These are phyloP conservation scores for Ageneiosus marmoratus DNA, from an alignment of 2,113 vertebrate species.

Conservation along the genomic window DNA sequence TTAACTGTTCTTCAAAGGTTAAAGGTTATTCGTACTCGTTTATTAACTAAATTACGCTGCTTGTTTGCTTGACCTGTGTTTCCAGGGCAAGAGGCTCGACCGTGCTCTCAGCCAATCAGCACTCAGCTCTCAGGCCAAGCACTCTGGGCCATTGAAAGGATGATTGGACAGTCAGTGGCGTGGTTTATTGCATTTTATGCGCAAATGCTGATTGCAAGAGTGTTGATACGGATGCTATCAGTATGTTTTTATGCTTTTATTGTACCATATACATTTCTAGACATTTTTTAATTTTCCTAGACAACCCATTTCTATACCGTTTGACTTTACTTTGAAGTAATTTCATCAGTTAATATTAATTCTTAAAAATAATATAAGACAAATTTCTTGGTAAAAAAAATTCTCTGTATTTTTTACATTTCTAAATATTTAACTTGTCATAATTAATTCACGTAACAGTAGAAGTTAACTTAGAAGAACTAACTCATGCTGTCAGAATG, in stretches of 20 bases:
- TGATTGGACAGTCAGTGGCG: constrained; percentile 27
- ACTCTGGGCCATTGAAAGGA: not conserved
- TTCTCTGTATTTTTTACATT: not conserved
- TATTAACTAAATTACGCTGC: not conserved
- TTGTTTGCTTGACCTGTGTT: not conserved
- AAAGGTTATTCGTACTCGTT: not conserved
- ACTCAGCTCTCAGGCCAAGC: constrained; percentile 8
- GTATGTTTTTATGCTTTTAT: not conserved
- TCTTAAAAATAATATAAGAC: not conserved
- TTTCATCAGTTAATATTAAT: not conserved
- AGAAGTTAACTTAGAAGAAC: no score
- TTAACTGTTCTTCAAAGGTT: not conserved
- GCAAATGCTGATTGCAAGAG: not conserved
- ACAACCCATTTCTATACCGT: not conserved
- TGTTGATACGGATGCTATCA: not conserved
- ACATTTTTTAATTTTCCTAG: not conserved
- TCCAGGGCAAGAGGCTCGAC: constrained; percentile 48
- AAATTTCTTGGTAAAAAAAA: not conserved
- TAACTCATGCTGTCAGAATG: no score
- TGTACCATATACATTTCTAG: not conserved
- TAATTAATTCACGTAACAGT: not conserved
- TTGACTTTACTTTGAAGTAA: not conserved
- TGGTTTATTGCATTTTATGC: constrained; percentile 1
- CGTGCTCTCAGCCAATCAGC: constrained; percentile 52
- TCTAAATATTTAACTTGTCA: not conserved